These are phyloP conservation scores for Drosophila trapezifrons DNA, from an alignment of 1,140 invertebrate species.

Conservation along the genomic window DNA sequence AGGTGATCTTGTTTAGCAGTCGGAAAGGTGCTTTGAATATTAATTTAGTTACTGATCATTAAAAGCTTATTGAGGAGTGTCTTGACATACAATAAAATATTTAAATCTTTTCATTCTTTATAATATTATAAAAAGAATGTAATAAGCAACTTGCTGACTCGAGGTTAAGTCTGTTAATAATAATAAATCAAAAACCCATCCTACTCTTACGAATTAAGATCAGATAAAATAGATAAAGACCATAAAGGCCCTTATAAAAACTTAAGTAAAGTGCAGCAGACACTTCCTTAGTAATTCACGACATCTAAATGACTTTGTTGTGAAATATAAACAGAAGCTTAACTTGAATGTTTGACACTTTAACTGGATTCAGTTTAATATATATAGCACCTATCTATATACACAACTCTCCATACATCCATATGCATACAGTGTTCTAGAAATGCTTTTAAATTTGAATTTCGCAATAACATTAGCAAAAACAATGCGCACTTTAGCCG, in stretches of 20 bases:
- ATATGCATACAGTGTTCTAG: slow-evolving; percentile 29
- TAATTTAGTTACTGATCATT: no score
- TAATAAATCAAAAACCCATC: neutral
- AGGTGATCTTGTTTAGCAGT: neutral
- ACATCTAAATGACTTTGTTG: slow-evolving; percentile 17
- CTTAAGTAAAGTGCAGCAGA: slow-evolving; percentile 1
- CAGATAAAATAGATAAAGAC: slow-evolving; percentile 6
- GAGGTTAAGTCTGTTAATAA: no score
- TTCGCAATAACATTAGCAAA: slow-evolving; percentile 37
- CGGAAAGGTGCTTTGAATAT: slow-evolving; percentile 4
- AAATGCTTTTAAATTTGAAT: slow-evolving; percentile 38
- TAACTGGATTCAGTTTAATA: slow-evolving; percentile 28
- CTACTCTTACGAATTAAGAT: neutral
- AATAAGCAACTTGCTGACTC: no score
- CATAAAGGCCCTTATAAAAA: neutral
- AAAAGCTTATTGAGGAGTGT: neutral
- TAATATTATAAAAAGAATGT: neutral
- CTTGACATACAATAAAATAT: neutral
- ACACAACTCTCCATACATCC: slow-evolving; percentile 1
- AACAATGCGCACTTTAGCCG: slow-evolving; percentile 23
- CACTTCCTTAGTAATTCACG: neutral
- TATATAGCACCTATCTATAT: neutral
- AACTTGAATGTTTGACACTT: slow-evolving; percentile 28
- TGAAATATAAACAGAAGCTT: slow-evolving; percentile 23
- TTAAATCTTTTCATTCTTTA: neutral